These are phyloP conservation scores for Agrilus biguttatus DNA, from an alignment of 2,888 invertebrate genomes.

Conservation along the genomic window DNA sequence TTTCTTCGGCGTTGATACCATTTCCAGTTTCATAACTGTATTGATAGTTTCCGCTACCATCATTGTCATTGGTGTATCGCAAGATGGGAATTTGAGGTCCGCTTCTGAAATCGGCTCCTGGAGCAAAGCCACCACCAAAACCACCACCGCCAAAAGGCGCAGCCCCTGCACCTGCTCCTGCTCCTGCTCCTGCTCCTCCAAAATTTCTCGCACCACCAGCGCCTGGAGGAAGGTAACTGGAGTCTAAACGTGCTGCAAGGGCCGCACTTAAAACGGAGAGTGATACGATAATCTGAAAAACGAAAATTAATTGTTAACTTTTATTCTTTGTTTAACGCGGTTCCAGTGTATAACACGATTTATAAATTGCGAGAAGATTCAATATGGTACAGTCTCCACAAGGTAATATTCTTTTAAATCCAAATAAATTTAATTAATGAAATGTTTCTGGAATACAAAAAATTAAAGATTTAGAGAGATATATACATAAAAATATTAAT, in stretches of 20 bases:
- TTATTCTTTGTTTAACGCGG: neutral
- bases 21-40: slow-evolving; percentile 50
- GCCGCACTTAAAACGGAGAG: slow-evolving; percentile 2
- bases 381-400: too few species aligned
- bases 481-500: too few species aligned
- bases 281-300: slow-evolving; percentile 6
- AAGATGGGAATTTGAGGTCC: slow-evolving; percentile 39
- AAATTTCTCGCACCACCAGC: neutral
- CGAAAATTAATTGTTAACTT: neutral
- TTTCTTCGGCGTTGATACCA: slow-evolving; percentile 44
- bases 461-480: too few species aligned
- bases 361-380: too few species aligned
- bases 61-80: slow-evolving; percentile 43
- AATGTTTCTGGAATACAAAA: too few species aligned
- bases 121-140: slow-evolving; percentile 1
- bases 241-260: slow-evolving; percentile 2
- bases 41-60: slow-evolving; percentile 48
- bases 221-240: slow-evolving; percentile 1
- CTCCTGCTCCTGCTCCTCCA: too few species aligned
- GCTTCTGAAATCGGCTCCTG: neutral
- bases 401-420: too few species aligned
- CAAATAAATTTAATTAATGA: too few species aligned
- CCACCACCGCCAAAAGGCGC: slow-evolving; percentile 1
- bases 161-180: neutral
- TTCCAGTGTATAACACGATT: too few species aligned